Base-by-base conservation (phyloP, 2,888 invertebrate species). In the Azorinus chamasolen region DNA sequence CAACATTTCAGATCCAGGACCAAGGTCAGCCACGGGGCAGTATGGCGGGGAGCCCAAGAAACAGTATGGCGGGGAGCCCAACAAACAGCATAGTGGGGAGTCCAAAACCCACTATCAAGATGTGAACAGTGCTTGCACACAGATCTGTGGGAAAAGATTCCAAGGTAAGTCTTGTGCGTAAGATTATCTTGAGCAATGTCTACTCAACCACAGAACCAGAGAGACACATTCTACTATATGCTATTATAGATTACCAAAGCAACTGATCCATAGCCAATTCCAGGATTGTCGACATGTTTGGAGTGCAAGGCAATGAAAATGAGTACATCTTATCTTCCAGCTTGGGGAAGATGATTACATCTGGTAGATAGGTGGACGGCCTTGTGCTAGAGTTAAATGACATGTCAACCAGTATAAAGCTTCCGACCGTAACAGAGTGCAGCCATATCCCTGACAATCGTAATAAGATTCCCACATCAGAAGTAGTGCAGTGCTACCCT, bases 181-280 rank as follows among this genome's bases (percentile, higher is more conserved):
- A 82, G 53, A 77, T 71, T 4, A 14, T 82, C 8, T 53, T 77
- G 8, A 66, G 75, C 4, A 70, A 68, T 37, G 71, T 70, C 20
- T 77, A n/a, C n/a, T n/a, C n/a, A n/a, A n/a, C n/a, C n/a, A n/a
- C n/a, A n/a, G n/a, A n/a, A n/a, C n/a, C n/a, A 27, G 57, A 78
- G 2, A 12, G 50, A n/a, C 20, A 50, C 18, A 39, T 53, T 0
- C 27, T 37, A 14, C 25, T 59, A 14, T 84, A 82, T 45, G 69
- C 70, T n/a, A 51, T 77, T 8, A n/a, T 79, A n/a, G 84, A 82
- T 37, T 79, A 84, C 50, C 84, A 84, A 39, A 84, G 82, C 58
- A 80, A 79, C 25, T 18, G 54, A 22, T 54, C 77, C 5, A 32
- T 82, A 24, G 79, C 70, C 3, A 58, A 46, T 16, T 14, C 68